Evolutionary conservation across 2,888 invertebrate genomes (phyloP), one percentile per base, ranked within the genome.

Genomic region (Xanthia togata): DNA sequence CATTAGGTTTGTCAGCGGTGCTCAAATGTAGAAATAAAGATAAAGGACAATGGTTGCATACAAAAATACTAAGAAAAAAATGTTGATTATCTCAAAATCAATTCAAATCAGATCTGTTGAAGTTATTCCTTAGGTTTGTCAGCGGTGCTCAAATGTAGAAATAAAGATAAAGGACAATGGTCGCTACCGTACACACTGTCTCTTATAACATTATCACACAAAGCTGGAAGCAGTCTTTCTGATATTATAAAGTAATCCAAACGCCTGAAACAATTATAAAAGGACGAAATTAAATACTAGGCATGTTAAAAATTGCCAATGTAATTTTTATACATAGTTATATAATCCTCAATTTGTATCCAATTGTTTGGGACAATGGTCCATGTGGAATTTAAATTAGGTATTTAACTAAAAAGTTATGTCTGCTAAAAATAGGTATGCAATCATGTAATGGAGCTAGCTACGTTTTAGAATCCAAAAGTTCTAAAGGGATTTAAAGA

Each of bases 221-320:
- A 94, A 55, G 98, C 97, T 2, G 98, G 96, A 86, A 97, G 92
- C 41, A 99, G 96, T 73, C 98, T 97, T 89, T 99, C 97, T 0
- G 99, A 99, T 14, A 99, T 96, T 71, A 99, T 97, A 93, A 99
- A 99, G 94, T 99, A 99, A 95, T 99, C 99, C 91, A 99, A 96
- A 90, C 99, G 97, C 99, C 98, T 98, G 96, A 87, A 97, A 97
- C 86, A 88, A 91, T 38, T 35, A 6, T 11, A n/a, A 59, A 35
- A 38, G 20, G 14, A 41, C 60, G 4, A 55, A 57, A 77, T 47
- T 4, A 50, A 78, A 70, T 44, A 57, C 17, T 14, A 78, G 14
- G 2, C 9, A 31, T 60, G 6, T 14, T 17, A 44, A 60, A 55
- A 23, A 6, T 31, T 38, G 35, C 14, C 23, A 55, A 50, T 47